Conservation (phyloP, 1,140 invertebrate genomes). For the Hyles euphorbiae region DNA sequence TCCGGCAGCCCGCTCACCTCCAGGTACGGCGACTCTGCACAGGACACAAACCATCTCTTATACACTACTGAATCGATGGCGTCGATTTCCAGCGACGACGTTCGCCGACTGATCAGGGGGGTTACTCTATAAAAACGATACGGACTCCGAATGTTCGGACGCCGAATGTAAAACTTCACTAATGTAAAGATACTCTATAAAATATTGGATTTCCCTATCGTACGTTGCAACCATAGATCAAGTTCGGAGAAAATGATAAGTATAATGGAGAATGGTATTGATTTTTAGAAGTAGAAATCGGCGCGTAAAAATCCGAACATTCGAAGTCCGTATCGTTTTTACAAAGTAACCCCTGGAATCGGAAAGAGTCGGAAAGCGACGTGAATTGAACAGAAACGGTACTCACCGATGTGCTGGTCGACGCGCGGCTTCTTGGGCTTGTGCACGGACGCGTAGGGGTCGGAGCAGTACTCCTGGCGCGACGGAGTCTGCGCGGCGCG, state of each 20-base stretch:
- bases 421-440: conserved; percentile 87
- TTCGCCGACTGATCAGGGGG: background rate
- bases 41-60: no score
- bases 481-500: conserved; percentile 86
- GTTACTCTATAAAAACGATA: no score
- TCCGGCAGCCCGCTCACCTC: conserved; percentile 93
- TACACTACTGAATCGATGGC: background rate
- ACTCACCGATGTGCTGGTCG: conserved; percentile 86
- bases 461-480: conserved; percentile 89
- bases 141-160: background rate
- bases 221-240: no score
- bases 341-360: no score
- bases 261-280: no score
- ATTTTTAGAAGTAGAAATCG: background rate
- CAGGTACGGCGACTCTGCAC: conserved; percentile 91
- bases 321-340: no score
- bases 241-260: no score
- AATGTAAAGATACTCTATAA: background rate
- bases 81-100: background rate
- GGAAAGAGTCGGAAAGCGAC: background rate
- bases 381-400: background rate
- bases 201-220: no score
- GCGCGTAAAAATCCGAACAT: no score
- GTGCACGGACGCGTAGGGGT: conserved; percentile 90
- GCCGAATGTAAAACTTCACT: background rate